phyloP scores from a whole-genome alignment of 2,888 invertebrate genomes.

The Nomada fucata region DNA sequence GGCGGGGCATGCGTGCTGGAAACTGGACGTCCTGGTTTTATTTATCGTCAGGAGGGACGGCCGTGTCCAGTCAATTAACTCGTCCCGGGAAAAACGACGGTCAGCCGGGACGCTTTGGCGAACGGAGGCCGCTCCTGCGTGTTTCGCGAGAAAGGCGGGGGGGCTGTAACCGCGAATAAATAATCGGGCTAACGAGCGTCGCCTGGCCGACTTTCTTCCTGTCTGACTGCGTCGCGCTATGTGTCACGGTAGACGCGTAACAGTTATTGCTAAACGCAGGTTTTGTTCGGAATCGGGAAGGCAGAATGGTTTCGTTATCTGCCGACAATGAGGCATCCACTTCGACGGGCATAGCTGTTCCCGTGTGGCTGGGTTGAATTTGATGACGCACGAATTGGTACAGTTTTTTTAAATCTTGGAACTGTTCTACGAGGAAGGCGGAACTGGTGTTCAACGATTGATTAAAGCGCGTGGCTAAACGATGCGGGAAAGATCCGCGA shows the following conservation, averaged over 20 bases:
- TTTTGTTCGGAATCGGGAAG: background rate
- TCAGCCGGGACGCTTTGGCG: background rate
- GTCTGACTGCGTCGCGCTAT: background rate
- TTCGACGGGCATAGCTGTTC: too few relatives aligned
- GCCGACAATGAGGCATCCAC: too few relatives aligned
- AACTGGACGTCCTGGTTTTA: conserved; percentile 55
- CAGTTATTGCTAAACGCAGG: background rate
- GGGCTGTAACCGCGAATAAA: conserved; percentile 53
- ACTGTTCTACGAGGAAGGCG: background rate
- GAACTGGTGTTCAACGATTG: conserved; percentile 12
- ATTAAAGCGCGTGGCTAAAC: background rate
- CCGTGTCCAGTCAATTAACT: conserved; percentile 74
- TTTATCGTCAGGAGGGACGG: conserved; percentile 51
- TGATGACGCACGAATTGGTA: background rate
- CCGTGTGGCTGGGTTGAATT: background rate
- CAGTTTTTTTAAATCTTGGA: background rate
- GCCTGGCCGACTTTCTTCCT: conserved; percentile 54
- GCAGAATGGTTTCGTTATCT: too few relatives aligned
- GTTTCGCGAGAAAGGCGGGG: conserved; percentile 43
- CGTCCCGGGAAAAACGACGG: conserved; percentile 59
- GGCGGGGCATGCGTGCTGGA: conserved; percentile 45
- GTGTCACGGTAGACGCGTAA: background rate
- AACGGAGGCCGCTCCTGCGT: conserved; percentile 9
- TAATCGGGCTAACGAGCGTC: conserved; percentile 61
- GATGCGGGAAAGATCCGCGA: conserved; percentile 2